These are phyloP conservation scores for Drosophila parvula DNA, from an alignment of 1,140 invertebrate genomes.

Conservation along the genomic window DNA sequence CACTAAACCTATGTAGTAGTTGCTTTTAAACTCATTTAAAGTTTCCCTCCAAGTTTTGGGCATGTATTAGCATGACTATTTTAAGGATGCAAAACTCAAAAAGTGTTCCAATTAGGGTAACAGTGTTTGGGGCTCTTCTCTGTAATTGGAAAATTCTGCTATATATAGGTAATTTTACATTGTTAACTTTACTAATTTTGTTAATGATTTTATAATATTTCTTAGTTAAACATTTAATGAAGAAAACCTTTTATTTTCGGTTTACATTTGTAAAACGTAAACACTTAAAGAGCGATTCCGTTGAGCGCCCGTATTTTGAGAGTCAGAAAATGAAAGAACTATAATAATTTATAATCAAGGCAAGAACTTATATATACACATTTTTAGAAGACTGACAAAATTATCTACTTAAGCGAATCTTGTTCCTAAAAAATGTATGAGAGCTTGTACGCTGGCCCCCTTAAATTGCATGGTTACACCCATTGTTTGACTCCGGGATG, in stretches of 20 bases:
- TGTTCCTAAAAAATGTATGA: conserved; percentile 52
- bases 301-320: too few relatives aligned
- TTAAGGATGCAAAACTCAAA: conserved; percentile 28
- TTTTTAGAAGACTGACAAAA: conserved; percentile 4
- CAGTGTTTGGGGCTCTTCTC: conserved; percentile 20
- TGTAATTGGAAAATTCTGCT: conserved; percentile 17
- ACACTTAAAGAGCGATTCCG: too few relatives aligned
- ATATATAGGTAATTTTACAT: background rate
- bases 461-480: conserved; percentile 49
- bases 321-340: background rate
- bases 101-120: conserved; percentile 69
- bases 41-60: conserved; percentile 57
- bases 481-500: conserved; percentile 36
- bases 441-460: background rate
- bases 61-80: conserved; percentile 57
- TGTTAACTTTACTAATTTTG: background rate
- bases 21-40: conserved; percentile 42
- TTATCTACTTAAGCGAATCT: background rate
- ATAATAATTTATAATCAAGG: background rate
- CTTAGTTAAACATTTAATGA: background rate
- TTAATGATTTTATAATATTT: background rate
- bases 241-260: background rate
- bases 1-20: conserved; percentile 21
- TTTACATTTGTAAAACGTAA: background rate
- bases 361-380: background rate